Evolutionary conservation across 2,113 vertebrate genomes (phyloP), one percentile per base, ranked within the genome.

Genomic region (Dunckerocampus dactyliophorus): DNA sequence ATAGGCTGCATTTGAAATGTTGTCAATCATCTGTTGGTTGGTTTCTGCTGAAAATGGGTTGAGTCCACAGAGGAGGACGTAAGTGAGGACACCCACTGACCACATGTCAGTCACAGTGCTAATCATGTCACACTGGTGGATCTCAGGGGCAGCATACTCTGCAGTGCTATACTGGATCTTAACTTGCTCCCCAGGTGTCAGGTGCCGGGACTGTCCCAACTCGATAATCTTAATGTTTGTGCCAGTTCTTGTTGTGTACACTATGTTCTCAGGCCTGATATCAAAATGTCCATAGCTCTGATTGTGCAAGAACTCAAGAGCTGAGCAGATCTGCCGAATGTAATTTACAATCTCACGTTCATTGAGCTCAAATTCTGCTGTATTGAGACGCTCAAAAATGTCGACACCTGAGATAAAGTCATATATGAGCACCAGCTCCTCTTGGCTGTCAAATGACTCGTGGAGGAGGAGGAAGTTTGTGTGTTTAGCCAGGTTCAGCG

Each of bases 11-110:
- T 90, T 95, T 64, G 91, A 93, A 80, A 99, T 98, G 83, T 94
- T 97, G 83, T 99, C 97, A 83, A 96, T 95, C 68, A 94, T 91
- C 87, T 97, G 95, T 77, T 99, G 97, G 82, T 98, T 95, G 72
- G 95, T 99, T 93, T 99, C 96, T 66, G 97, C 94, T 65, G 90
- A 86, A 85, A 99, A 99, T 72, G 96, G 97, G 84, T 99, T 99
- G 54, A 94, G 89, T 53, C 97, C 97, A 74, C 94, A 94, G 55
- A 99, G 85, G 19, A 99, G 93, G 68, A 98, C 90, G 2, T 98
- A 99, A 0, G 92, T 88, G 51, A 99, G 85, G 3, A 92, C 93
- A 77, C 97, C 97, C 39, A 99, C 92, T 15, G 96, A 92, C 97
- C 97, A 99, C 97, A 98, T 99, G 71, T 99, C 97, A 3, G 94